A percentile compares a stretch with the other conserved stretches of the same genome.
Conservation (phyloP, 2,888 invertebrate species). For the Argynnis bischoffii region DNA sequence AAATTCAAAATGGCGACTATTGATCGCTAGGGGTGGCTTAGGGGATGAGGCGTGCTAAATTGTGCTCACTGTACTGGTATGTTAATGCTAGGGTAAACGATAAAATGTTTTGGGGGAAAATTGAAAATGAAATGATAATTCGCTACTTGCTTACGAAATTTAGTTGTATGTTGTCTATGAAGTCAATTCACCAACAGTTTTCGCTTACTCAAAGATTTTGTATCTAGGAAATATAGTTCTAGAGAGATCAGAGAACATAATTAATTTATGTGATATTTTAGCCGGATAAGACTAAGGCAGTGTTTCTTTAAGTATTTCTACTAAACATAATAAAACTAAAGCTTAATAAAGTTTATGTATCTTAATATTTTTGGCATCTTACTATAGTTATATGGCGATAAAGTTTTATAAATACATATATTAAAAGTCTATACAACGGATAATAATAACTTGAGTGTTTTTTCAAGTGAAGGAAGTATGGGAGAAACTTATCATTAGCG, state of each 20-base stretch:
- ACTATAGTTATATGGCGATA: neutral
- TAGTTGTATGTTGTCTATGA: neutral
- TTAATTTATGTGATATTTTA: too few relatives aligned
- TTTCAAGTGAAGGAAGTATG: slow-evolving; percentile 1
- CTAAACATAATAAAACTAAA: too few relatives aligned
- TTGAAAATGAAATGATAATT: slow-evolving; percentile 26
- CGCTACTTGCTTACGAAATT: neutral
- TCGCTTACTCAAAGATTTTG: too few relatives aligned
- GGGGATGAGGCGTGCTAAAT: slow-evolving; percentile 56
- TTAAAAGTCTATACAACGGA: neutral
- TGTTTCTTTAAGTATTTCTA: too few relatives aligned
- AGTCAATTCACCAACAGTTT: too few relatives aligned
- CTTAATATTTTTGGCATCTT: neutral
- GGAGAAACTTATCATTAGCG: slow-evolving; percentile 53
- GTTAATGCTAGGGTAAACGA: slow-evolving; percentile 29
- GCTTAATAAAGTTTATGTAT: too few relatives aligned
- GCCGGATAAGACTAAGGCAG: too few relatives aligned
- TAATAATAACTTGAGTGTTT: neutral
- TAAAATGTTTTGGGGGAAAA: slow-evolving; percentile 26
- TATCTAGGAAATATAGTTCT: too few relatives aligned
- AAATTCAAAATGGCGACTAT: slow-evolving; percentile 81
- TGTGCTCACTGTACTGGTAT: slow-evolving; percentile 50
- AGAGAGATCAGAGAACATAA: too few relatives aligned
- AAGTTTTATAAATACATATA: neutral
- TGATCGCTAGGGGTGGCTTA: slow-evolving; percentile 65